A percentile compares a stretch with the other conserved stretches of the same genome.
Conservation (phyloP, 92 coral and sea anemone genomes). For the Umimayanthus kanabou region DNA sequence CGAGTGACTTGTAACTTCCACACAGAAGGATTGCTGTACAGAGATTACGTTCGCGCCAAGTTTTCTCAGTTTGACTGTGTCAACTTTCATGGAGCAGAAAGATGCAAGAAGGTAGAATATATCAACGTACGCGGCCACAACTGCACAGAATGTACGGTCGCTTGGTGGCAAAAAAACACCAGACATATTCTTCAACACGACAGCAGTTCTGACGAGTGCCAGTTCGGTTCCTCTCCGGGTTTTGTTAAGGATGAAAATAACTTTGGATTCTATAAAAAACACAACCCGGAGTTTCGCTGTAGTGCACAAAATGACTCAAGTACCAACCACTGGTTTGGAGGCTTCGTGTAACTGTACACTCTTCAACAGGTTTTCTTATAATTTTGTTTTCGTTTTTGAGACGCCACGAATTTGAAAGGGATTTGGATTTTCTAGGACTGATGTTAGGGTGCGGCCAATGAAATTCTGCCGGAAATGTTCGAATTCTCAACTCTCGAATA, state of each 20-base stretch:
- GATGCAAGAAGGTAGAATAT: constrained; percentile 32
- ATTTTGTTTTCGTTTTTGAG: background rate
- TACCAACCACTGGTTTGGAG: background rate
- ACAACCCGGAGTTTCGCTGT: background rate
- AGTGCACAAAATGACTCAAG: background rate
- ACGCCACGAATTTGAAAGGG: no score
- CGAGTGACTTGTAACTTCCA: constrained; percentile 49
- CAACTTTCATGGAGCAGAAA: background rate
- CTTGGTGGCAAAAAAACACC: constrained; percentile 39
- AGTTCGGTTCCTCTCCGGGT: background rate
- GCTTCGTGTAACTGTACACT: background rate
- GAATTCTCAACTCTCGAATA: no score
- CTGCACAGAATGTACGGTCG: constrained; percentile 44
- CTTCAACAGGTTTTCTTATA: background rate
- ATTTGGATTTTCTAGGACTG: no score
- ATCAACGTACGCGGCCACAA: constrained; percentile 48
- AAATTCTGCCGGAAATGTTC: no score
- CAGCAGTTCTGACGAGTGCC: background rate
- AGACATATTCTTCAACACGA: background rate
- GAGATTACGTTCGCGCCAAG: constrained; percentile 28
- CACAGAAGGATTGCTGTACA: constrained; percentile 31
- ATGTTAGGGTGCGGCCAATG: no score
- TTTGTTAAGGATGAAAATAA: background rate
- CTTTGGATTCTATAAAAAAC: background rate
- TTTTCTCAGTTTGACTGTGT: constrained; percentile 23